Evolutionary conservation across 2,888 invertebrate genomes (phyloP).

Genomic region (Sabatieria punctata): DNA sequence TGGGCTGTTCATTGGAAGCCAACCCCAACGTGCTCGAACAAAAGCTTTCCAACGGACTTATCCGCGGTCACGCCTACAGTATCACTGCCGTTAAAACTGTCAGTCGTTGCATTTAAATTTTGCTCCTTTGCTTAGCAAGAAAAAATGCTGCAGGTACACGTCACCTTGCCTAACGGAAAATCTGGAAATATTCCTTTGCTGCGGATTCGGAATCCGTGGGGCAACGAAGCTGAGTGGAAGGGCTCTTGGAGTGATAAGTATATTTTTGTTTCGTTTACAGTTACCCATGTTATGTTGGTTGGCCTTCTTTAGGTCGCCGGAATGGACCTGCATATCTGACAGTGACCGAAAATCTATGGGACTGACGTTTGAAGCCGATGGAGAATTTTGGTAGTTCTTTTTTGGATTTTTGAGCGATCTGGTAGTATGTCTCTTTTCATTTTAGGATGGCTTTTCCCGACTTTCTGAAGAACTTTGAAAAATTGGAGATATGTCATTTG

Average conservation of each 20-base stretch:
- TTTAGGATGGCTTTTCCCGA: conserved; percentile 63
- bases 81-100: conserved; percentile 66
- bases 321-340: conserved; percentile 72
- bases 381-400: conserved; percentile 92
- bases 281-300: too few species aligned
- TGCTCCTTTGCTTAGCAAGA: too few species aligned
- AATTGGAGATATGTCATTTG: conserved; percentile 83
- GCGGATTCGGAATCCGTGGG: conserved; percentile 78
- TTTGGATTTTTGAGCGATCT: too few species aligned
- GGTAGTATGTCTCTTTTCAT: background rate
- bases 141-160: conserved; percentile 51
- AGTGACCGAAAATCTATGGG: conserved; percentile 66
- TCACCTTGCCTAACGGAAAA: background rate
- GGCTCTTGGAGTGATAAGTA: conserved; percentile 87
- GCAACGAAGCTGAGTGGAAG: conserved; percentile 84
- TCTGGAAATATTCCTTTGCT: conserved; percentile 60
- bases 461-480: conserved; percentile 61
- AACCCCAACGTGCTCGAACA: conserved; percentile 60
- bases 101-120: too few species aligned
- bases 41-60: conserved; percentile 59
- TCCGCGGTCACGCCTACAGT: conserved; percentile 78
- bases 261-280: too few species aligned
- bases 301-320: conserved; percentile 34
- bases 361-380: conserved; percentile 68
- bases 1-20: conserved; percentile 88